Evolutionary conservation across 1,140 invertebrate genomes (phyloP).

Genomic region (Drosophila nasuta): DNA sequence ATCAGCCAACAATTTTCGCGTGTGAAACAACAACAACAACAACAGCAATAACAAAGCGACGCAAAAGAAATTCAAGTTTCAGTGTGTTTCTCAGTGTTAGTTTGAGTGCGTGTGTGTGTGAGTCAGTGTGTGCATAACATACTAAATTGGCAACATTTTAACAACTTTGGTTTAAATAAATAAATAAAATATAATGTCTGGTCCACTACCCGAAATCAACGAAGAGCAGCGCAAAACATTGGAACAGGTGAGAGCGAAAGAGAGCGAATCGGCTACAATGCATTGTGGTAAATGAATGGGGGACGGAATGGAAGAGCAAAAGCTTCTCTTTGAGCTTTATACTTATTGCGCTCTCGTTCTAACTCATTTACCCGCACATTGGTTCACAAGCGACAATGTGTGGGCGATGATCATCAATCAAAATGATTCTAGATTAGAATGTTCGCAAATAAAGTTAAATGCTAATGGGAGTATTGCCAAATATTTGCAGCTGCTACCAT

Average conservation of each 20-base stretch:
- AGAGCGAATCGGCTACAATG: not conserved
- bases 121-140: conserved; percentile 35
- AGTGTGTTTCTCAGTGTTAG: not conserved
- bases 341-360: not conserved
- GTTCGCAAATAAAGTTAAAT: not conserved
- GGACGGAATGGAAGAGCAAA: not conserved
- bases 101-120: conserved; percentile 9
- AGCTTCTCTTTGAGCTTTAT: conserved; percentile 17
- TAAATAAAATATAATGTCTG: conserved; percentile 62
- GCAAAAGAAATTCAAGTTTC: conserved; percentile 61
- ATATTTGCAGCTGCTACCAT: too few relatives aligned
- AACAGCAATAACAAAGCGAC: conserved; percentile 24
- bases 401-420: conserved; percentile 2
- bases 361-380: not conserved
- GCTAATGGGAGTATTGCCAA: too few relatives aligned
- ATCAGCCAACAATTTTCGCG: conserved; percentile 50
- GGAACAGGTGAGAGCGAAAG: conserved; percentile 65
- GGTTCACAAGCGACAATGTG: conserved; percentile 1
- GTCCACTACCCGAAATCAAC: conserved; percentile 72
- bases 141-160: conserved; percentile 52
- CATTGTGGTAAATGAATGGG: too few relatives aligned
- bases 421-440: not conserved
- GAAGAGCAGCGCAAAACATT: conserved; percentile 67
- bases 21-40: conserved; percentile 35
- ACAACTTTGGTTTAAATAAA: conserved; percentile 47